A percentile compares a stretch with the other conserved stretches of the same genome.
phyloP scores from a whole-genome alignment of 2,888 invertebrate species.

The Cephus spinipes region DNA sequence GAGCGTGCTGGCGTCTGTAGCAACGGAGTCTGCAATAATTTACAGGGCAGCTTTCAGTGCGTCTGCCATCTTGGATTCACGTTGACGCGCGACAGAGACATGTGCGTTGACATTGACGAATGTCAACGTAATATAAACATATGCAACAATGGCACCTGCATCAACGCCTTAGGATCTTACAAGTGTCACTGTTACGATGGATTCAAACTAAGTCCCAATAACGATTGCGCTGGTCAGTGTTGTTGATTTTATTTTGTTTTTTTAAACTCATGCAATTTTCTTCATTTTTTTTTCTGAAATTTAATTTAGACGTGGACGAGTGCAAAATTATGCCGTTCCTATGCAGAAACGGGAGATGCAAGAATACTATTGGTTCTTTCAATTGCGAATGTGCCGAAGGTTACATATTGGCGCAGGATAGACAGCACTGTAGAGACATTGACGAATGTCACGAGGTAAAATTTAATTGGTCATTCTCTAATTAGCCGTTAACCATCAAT shows the following conservation, averaged over 20 bases:
- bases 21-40: slow-evolving; percentile 83
- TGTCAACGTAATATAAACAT: slow-evolving; percentile 78
- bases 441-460: slow-evolving; percentile 81
- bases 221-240: slow-evolving; percentile 79
- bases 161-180: slow-evolving; percentile 78
- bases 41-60: slow-evolving; percentile 83
- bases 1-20: slow-evolving; percentile 77
- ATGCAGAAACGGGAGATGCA: slow-evolving; percentile 87
- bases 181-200: slow-evolving; percentile 81
- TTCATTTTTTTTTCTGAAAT: neutral
- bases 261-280: neutral
- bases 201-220: slow-evolving; percentile 81
- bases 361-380: slow-evolving; percentile 84
- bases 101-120: slow-evolving; percentile 81
- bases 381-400: slow-evolving; percentile 86
- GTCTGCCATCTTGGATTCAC: slow-evolving; percentile 81
- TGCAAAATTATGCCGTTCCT: slow-evolving; percentile 86
- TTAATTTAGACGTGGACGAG: slow-evolving; percentile 78
- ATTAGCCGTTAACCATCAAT: neutral
- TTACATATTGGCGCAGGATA: slow-evolving; percentile 79
- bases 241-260: neutral
- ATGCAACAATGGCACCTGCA: slow-evolving; percentile 83
- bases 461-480: neutral
- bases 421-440: slow-evolving; percentile 82
- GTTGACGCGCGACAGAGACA: slow-evolving; percentile 74